These are phyloP conservation scores for Malachius bipustulatus DNA, from an alignment of 2,888 invertebrate species.

Conservation along the genomic window DNA sequence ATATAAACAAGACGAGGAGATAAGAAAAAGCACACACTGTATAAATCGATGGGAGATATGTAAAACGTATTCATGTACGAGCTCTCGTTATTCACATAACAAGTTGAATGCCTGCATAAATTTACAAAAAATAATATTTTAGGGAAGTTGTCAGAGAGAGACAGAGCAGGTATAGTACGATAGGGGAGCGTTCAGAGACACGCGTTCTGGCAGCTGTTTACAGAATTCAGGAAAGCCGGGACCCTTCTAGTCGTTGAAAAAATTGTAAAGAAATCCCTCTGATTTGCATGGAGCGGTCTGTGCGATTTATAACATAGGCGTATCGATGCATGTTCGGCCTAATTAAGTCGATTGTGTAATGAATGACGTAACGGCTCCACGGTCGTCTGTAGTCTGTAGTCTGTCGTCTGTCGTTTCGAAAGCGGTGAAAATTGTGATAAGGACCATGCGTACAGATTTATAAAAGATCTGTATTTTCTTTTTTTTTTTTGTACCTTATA, in stretches of 20 bases:
- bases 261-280: conserved; percentile 30
- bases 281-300: conserved; percentile 31
- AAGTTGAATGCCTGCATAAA: conserved; percentile 33
- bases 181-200: conserved; percentile 19
- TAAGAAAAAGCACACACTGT: no score
- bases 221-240: conserved; percentile 36
- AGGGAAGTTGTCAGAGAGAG: conserved; percentile 24
- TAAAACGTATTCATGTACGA: no score
- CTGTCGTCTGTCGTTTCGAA: no score
- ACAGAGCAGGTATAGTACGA: conserved; percentile 16
- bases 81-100: conserved; percentile 13
- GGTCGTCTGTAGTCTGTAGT: no score
- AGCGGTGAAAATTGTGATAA: conserved; percentile 25
- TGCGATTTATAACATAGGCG: no score
- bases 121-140: conserved; percentile 27
- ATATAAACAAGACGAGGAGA: no score
- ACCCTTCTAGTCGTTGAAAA: conserved; percentile 28
- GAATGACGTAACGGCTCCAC: no score
- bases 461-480: conserved; percentile 15
- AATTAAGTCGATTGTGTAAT: no score
- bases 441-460: conserved; percentile 19
- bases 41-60: no score
- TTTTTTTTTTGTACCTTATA: conserved; percentile 26
- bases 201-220: conserved; percentile 35
- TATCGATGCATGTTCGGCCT: no score